These are phyloP conservation scores for Cranoglanis bouderius DNA, from an alignment of 2,113 vertebrate genomes.

Conservation along the genomic window DNA sequence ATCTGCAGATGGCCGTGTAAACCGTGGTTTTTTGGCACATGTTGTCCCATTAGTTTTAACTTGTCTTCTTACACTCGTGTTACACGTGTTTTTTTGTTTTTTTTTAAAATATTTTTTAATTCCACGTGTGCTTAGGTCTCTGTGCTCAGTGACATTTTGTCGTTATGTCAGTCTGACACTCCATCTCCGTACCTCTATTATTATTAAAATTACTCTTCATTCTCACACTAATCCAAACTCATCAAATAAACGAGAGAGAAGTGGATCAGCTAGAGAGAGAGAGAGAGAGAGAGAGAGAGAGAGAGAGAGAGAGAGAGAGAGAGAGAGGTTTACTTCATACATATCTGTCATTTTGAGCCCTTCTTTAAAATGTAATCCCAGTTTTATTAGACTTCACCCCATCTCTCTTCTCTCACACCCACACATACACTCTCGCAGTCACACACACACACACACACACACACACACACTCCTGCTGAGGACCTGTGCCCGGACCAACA, in stretches of 20 bases:
- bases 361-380: conserved; percentile 27
- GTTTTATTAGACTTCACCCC: conserved; percentile 18
- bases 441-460: neutral
- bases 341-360: neutral
- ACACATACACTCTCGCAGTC: no score
- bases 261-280: neutral
- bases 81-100: neutral
- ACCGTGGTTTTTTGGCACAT: neutral
- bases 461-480: neutral
- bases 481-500: neutral
- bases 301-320: neutral
- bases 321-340: neutral
- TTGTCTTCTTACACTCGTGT: neutral
- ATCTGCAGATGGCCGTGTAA: no score
- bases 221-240: neutral
- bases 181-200: neutral
- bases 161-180: neutral
- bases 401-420: neutral
- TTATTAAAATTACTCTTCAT: neutral
- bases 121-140: neutral
- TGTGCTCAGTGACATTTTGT: neutral
- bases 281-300: neutral
- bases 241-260: neutral
- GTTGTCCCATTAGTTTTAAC: neutral
- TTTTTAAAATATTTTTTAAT: no score